phyloP scores from a whole-genome alignment of 2,797 vertebrate genomes.

The Staurois parvus region DNA sequence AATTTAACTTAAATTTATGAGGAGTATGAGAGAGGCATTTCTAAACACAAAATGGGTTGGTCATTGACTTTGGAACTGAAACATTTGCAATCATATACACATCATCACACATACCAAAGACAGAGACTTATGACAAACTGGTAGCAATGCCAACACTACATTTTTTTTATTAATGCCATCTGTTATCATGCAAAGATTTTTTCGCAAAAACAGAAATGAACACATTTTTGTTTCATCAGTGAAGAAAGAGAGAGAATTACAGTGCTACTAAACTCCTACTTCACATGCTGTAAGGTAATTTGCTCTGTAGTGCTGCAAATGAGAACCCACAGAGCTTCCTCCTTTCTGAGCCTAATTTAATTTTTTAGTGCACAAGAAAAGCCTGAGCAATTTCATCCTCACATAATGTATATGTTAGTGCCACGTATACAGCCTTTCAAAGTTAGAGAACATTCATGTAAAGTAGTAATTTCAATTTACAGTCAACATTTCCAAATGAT shows the following conservation, averaged over 20 bases:
- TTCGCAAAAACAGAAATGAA: conserved; percentile 27
- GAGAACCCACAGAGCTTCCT: neutral
- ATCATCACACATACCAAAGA: conserved; percentile 28
- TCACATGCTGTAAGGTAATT: conserved; percentile 37
- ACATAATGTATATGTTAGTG: too few species aligned
- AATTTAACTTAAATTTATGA: conserved; percentile 23
- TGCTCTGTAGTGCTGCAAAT: conserved; percentile 5
- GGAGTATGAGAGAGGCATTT: neutral
- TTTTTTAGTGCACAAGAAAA: neutral
- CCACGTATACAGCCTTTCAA: too few species aligned
- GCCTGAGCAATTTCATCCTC: neutral
- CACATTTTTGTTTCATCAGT: conserved; percentile 27
- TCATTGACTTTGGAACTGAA: neutral
- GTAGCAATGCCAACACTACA: conserved; percentile 22
- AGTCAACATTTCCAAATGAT: too few species aligned
- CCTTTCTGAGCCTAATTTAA: neutral
- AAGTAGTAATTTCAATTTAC: too few species aligned
- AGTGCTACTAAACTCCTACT: conserved; percentile 15
- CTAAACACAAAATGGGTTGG: neutral
- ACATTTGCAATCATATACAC: conserved; percentile 17
- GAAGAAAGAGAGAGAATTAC: conserved; percentile 23
- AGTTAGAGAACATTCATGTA: too few species aligned
- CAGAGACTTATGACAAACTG: conserved; percentile 18
- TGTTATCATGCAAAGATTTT: conserved; percentile 35
- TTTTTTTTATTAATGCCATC: conserved; percentile 36